phyloP scores from a whole-genome alignment of 2,113 vertebrate genomes.

The Atherinomorus stipes region DNA sequence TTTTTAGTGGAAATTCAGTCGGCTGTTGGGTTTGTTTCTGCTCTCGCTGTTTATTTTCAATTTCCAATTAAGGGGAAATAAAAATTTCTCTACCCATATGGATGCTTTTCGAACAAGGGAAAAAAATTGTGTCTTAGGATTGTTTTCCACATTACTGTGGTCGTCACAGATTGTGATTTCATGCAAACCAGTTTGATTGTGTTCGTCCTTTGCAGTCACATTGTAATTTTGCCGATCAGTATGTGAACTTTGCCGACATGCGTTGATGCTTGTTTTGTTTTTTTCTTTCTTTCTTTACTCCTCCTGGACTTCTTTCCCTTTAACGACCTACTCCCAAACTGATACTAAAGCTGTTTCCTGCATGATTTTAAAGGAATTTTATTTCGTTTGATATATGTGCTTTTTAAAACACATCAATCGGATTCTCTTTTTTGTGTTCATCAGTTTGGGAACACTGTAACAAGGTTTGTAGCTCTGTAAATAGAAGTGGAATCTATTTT shows the following conservation, averaged over 20 bases:
- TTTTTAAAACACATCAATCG: slow-evolving; percentile 65
- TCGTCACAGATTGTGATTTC: slow-evolving; percentile 78
- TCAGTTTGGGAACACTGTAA: slow-evolving; percentile 82
- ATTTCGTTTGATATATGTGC: slow-evolving; percentile 75
- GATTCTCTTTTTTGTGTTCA: slow-evolving; percentile 62
- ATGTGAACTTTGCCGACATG: slow-evolving; percentile 75
- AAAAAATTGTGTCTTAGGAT: slow-evolving; percentile 58
- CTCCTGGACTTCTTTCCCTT: slow-evolving; percentile 75
- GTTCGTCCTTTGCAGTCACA: slow-evolving; percentile 77
- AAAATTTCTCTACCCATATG: slow-evolving; percentile 59
- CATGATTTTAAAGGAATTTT: slow-evolving; percentile 79
- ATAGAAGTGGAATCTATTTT: slow-evolving; percentile 86
- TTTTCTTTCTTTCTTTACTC: slow-evolving; percentile 19
- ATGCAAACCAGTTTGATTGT: slow-evolving; percentile 78
- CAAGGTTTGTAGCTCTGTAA: slow-evolving; percentile 91
- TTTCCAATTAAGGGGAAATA: slow-evolving; percentile 76
- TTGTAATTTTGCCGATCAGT: slow-evolving; percentile 85
- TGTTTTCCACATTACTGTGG: slow-evolving; percentile 64
- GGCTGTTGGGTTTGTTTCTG: slow-evolving; percentile 62
- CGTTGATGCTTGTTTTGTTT: slow-evolving; percentile 59
- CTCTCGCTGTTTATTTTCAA: slow-evolving; percentile 63
- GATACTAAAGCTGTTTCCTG: slow-evolving; percentile 79
- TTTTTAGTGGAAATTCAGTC: slow-evolving; percentile 73
- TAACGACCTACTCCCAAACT: slow-evolving; percentile 81
- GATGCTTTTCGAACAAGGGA: slow-evolving; percentile 56